These are phyloP conservation scores for Microctenopoma steveboyesi DNA, from an alignment of 2,797 vertebrate species.

Conservation along the genomic window DNA sequence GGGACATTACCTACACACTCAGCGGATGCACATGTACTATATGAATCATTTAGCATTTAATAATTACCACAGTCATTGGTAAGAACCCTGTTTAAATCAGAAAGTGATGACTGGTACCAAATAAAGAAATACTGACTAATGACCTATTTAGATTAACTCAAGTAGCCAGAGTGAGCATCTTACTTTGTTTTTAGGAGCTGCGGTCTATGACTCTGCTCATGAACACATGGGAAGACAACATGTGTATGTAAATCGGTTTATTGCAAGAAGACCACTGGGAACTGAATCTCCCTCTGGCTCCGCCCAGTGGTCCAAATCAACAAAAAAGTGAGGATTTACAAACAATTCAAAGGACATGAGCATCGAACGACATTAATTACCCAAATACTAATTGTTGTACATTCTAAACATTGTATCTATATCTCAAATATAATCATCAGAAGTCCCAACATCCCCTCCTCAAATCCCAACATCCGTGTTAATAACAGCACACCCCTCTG, in stretches of 20 bases:
- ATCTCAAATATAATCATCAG: slow-evolving; percentile 59
- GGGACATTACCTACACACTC: no score
- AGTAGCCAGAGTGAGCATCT: no score
- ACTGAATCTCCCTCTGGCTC: slow-evolving; percentile 33
- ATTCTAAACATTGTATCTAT: slow-evolving; percentile 67
- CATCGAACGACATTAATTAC: slow-evolving; percentile 66
- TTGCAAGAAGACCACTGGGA: slow-evolving; percentile 73
- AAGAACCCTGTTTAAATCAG: no score
- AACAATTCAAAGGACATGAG: slow-evolving; percentile 72
- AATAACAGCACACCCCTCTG: slow-evolving; percentile 61
- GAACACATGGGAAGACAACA: slow-evolving; percentile 9
- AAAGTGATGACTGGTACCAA: no score
- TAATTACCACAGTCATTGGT: no score
- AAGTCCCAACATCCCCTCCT: slow-evolving; percentile 15
- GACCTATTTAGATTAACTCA: no score
- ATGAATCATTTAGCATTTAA: no score
- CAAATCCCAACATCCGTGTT: slow-evolving; percentile 47
- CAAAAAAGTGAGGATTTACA: slow-evolving; percentile 73
- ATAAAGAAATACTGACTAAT: no score
- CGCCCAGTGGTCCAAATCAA: slow-evolving; percentile 69
- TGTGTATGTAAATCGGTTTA: slow-evolving; percentile 78
- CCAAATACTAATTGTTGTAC: slow-evolving; percentile 67
- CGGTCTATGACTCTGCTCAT: background rate
- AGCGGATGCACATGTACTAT: no score
- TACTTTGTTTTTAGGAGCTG: no score